These are phyloP conservation scores for Gryllus bimaculatus DNA, from an alignment of 1,140 invertebrate species.

Conservation along the genomic window DNA sequence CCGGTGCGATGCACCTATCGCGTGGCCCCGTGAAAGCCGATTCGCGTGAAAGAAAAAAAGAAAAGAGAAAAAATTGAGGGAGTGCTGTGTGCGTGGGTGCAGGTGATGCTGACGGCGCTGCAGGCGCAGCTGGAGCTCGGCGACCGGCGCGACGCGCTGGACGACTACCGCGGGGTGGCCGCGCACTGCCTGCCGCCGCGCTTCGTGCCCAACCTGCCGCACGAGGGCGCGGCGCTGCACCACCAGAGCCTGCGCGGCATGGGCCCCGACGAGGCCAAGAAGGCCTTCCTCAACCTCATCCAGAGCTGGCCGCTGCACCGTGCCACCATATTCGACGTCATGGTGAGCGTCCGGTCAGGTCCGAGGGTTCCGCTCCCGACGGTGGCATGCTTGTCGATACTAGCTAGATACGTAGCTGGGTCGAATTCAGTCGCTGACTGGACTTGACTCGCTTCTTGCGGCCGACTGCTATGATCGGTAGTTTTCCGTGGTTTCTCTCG, in stretches of 20 bases:
- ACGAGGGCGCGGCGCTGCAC: conserved; percentile 73
- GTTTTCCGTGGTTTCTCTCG: too few species aligned
- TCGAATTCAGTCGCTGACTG: neutral
- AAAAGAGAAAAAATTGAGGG: too few species aligned
- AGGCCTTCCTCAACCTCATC: conserved; percentile 88
- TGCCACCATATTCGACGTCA: conserved; percentile 90
- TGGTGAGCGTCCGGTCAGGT: conserved; percentile 42
- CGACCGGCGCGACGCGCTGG: conserved; percentile 57
- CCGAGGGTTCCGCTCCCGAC: too few species aligned
- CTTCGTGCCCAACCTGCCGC: conserved; percentile 58
- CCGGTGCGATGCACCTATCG: too few species aligned
- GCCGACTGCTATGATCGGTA: too few species aligned
- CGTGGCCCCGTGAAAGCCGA: too few species aligned
- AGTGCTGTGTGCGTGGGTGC: conserved; percentile 28
- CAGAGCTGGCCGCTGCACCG: conserved; percentile 87
- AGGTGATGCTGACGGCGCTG: conserved; percentile 89
- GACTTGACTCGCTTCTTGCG: neutral
- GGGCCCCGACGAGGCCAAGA: conserved; percentile 74
- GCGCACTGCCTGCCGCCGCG: conserved; percentile 74
- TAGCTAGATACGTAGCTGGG: neutral
- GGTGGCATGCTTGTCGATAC: too few species aligned
- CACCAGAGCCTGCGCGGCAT: conserved; percentile 81
- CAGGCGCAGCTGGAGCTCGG: conserved; percentile 87
- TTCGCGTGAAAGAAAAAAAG: too few species aligned
- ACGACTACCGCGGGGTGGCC: conserved; percentile 66